A percentile compares a stretch with the other conserved stretches of the same genome.
These are phyloP conservation scores for Silurus lanzhouensis DNA, from an alignment of 2,797 vertebrate species.

Conservation along the genomic window DNA sequence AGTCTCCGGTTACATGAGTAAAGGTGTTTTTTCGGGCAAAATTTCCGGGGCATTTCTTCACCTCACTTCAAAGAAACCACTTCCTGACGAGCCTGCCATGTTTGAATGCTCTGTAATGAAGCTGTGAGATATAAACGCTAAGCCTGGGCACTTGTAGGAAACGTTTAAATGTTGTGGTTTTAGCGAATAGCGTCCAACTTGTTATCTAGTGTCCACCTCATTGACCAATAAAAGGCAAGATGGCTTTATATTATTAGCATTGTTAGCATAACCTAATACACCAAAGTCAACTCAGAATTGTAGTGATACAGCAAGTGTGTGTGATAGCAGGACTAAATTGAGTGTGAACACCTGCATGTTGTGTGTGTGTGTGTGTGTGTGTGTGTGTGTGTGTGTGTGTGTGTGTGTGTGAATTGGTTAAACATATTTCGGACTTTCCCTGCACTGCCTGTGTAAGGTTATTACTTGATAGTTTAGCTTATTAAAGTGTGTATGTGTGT, in stretches of 20 bases:
- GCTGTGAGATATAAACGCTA: conserved; percentile 24
- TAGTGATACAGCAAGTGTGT: background rate
- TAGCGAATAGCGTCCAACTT: too few species aligned
- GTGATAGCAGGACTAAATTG: background rate
- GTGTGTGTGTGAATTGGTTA: conserved; percentile 6
- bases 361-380: background rate
- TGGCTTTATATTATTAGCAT: background rate
- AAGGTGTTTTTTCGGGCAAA: background rate
- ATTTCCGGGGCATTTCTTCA: background rate
- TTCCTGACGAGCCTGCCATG: conserved; percentile 29
- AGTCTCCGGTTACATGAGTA: background rate
- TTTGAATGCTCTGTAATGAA: background rate
- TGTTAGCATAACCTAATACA: background rate
- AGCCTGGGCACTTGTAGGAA: background rate
- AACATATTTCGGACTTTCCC: conserved; percentile 27
- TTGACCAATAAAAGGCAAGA: background rate
- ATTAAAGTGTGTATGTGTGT: conserved; percentile 19
- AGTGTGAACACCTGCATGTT: conserved; percentile 31
- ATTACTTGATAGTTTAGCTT: conserved; percentile 28
- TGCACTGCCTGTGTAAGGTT: conserved; percentile 13
- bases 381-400: background rate
- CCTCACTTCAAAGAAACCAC: conserved; percentile 37
- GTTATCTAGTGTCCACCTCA: background rate
- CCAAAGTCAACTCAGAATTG: background rate
- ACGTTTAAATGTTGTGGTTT: too few species aligned